Conservation (phyloP, 1,140 invertebrate genomes). For the Mesaphorura yosii region DNA sequence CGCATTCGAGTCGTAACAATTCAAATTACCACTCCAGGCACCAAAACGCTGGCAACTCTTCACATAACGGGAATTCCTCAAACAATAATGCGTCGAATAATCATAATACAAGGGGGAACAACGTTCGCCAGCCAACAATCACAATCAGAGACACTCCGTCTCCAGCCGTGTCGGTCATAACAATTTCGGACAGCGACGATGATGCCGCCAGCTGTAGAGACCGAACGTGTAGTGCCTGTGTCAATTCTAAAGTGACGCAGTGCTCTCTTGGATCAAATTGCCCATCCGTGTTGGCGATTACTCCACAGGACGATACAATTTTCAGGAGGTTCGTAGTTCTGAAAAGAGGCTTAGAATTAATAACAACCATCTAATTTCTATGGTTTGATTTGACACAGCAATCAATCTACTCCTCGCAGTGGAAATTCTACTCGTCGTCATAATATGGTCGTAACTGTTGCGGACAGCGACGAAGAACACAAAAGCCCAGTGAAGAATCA, state of each 20-base stretch:
- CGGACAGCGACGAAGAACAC: constrained; percentile 63
- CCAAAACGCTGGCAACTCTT: constrained; percentile 12
- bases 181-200: constrained; percentile 91
- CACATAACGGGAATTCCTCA: neutral
- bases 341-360: too few species aligned
- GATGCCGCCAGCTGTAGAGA: constrained; percentile 47
- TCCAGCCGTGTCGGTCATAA: constrained; percentile 87
- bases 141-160: constrained; percentile 85
- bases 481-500: constrained; percentile 42
- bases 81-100: constrained; percentile 34
- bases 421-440: constrained; percentile 30
- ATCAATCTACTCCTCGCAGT: constrained; percentile 38
- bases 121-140: constrained; percentile 55
- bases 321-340: too few species aligned
- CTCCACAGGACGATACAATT: constrained; percentile 34
- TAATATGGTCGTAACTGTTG: constrained; percentile 64
- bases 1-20: too few species aligned
- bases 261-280: constrained; percentile 33
- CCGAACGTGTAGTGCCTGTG: constrained; percentile 36
- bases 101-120: constrained; percentile 7
- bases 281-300: constrained; percentile 37
- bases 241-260: constrained; percentile 32
- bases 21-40: too few species aligned
- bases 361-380: neutral
- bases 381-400: constrained; percentile 30